Percentiles rank a stretch among this genome's conserved stretches.
phyloP scores from a whole-genome alignment of 2,888 invertebrate species.

The Brachyopa scutellaris region DNA sequence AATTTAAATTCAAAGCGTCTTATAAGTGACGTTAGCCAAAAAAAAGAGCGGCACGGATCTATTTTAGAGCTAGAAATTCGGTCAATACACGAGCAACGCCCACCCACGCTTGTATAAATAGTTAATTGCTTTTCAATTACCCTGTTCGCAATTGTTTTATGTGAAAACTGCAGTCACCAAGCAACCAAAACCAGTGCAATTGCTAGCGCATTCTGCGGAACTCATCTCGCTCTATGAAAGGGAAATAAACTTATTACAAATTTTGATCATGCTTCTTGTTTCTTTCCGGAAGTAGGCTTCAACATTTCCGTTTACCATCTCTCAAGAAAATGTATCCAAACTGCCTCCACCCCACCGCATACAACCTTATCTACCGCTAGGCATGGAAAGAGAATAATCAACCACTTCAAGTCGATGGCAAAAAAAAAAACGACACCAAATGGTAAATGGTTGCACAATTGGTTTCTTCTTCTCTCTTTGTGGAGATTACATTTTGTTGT shows the following conservation, averaged over 20 bases:
- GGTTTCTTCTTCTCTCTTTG: constrained; percentile 30
- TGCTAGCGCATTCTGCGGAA: not conserved
- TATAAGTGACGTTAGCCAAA: not conserved
- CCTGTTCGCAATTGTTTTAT: not conserved
- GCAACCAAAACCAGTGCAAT: not conserved
- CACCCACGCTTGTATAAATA: not conserved
- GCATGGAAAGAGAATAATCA: constrained; percentile 5
- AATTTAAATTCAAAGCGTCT: not conserved
- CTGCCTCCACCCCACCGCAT: not conserved
- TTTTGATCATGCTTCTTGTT: constrained; percentile 48
- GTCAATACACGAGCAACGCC: too few species aligned
- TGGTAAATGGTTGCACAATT: constrained; percentile 64
- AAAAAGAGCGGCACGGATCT: not conserved
- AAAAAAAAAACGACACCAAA: constrained; percentile 34
- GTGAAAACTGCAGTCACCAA: constrained; percentile 6
- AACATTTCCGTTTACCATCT: constrained; percentile 50
- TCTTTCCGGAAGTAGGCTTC: constrained; percentile 42
- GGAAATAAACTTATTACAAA: constrained; percentile 53
- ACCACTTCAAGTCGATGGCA: constrained; percentile 35
- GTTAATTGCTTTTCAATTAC: constrained; percentile 26
- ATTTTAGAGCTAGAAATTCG: not conserved
- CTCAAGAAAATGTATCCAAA: constrained; percentile 31
- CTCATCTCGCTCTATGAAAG: not conserved
- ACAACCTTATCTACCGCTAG: constrained; percentile 6
- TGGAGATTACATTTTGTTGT: constrained; percentile 22